Conservation (phyloP, 2,113 vertebrate genomes). For the Ovis canadensis region DNA sequence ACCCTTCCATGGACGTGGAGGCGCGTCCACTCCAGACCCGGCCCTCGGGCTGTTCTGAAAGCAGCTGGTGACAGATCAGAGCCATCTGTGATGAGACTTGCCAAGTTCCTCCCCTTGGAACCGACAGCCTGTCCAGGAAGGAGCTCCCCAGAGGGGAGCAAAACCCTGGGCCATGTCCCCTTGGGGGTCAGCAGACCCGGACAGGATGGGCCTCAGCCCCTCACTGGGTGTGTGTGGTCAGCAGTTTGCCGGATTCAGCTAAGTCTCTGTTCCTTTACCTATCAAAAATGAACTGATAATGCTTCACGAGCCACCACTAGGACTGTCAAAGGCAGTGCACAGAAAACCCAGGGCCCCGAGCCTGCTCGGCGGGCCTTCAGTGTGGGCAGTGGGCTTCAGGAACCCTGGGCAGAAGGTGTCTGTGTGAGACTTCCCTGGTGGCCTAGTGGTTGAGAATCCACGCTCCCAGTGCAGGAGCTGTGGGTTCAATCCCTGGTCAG, state of each 20-base stretch:
- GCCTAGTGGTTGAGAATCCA: neutral
- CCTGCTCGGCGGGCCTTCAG: fast-evolving
- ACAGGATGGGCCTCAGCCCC: neutral
- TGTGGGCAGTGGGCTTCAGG: fast-evolving
- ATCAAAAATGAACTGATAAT: fast-evolving
- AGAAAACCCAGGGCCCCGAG: fast-evolving
- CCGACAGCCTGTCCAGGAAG: neutral
- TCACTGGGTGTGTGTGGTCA: neutral
- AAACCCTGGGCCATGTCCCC: fast-evolving
- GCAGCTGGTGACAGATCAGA: neutral
- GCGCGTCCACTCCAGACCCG: fast-evolving
- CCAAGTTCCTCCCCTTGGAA: neutral
- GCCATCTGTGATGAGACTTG: neutral
- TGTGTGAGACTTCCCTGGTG: neutral
- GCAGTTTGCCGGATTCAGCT: neutral
- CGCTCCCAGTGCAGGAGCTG: neutral
- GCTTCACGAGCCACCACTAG: fast-evolving
- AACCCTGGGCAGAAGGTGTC: neutral
- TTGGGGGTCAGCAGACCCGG: fast-evolving
- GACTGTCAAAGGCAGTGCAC: neutral
- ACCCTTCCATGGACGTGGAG: neutral
- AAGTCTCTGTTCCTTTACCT: neutral
- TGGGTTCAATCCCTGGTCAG: neutral
- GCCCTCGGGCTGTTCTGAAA: neutral
- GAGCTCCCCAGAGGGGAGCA: neutral